phyloP scores from a whole-genome alignment of 2,888 invertebrate genomes.

The Cyrtodaria siliqua region DNA sequence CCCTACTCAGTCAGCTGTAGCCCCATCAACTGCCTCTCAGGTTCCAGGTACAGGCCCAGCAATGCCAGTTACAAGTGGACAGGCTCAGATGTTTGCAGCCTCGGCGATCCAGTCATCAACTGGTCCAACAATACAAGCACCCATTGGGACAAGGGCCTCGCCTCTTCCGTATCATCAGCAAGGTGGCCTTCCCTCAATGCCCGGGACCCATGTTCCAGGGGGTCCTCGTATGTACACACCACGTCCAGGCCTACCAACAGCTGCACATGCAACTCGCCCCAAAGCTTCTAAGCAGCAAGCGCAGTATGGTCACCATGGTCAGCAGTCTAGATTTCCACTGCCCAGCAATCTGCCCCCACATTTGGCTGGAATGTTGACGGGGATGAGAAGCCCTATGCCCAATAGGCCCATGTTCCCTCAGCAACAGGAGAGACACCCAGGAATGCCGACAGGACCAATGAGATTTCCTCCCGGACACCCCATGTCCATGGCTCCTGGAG shows the following conservation, averaged over 20 bases:
- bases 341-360: slow-evolving; percentile 66
- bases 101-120: slow-evolving; percentile 9
- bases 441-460: slow-evolving; percentile 48
- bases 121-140: slow-evolving; percentile 1
- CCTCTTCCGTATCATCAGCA: slow-evolving; percentile 24
- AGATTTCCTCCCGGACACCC: slow-evolving; percentile 54
- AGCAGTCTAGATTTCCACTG: slow-evolving; percentile 54
- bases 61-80: slow-evolving; percentile 1
- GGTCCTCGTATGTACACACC: slow-evolving; percentile 48
- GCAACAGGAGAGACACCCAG: slow-evolving; percentile 51
- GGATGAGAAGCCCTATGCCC: slow-evolving; percentile 36
- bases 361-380: slow-evolving; percentile 55
- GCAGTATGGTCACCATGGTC: slow-evolving; percentile 39
- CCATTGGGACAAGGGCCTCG: slow-evolving; percentile 27
- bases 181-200: neutral
- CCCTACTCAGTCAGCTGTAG: neutral
- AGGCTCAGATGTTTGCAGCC: slow-evolving; percentile 5
- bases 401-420: slow-evolving; percentile 56
- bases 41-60: neutral
- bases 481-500: slow-evolving; percentile 40
- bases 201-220: slow-evolving; percentile 10
- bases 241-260: slow-evolving; percentile 22
- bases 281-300: slow-evolving; percentile 43
- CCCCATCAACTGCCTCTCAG: neutral
- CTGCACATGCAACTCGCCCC: slow-evolving; percentile 28